A percentile compares a stretch with the other conserved stretches of the same genome.
These are phyloP conservation scores for Montipora capitata DNA, from an alignment of 92 coral and sea anemone species.

Conservation along the genomic window DNA sequence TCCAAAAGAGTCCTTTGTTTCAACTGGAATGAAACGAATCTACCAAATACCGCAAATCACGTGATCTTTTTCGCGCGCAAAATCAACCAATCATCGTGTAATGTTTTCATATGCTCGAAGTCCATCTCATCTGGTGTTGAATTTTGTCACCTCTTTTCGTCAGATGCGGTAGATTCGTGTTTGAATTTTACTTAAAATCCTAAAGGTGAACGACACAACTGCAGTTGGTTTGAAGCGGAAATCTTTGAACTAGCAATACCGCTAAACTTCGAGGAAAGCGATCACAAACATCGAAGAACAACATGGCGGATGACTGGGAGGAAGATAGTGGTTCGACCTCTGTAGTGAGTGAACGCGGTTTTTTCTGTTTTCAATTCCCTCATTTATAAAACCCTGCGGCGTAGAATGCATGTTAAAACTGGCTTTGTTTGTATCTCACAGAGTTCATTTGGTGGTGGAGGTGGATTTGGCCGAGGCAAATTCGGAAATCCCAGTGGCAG, in stretches of 20 bases:
- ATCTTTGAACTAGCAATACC: no score
- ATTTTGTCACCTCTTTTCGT: background rate
- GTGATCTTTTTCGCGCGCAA: slow-evolving; percentile 27
- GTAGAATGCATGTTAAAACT: background rate
- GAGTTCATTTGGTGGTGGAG: slow-evolving; percentile 54
- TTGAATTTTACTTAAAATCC: background rate
- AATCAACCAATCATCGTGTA: slow-evolving; percentile 23
- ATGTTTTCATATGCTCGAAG: background rate
- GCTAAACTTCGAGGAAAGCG: background rate
- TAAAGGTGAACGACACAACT: background rate
- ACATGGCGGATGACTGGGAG: slow-evolving; percentile 85
- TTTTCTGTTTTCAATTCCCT: background rate
- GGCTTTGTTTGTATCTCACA: background rate
- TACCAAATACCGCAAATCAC: background rate
- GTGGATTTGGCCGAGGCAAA: slow-evolving; percentile 78
- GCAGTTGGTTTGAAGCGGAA: background rate
- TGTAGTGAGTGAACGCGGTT: background rate
- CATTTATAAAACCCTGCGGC: no score
- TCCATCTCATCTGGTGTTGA: background rate
- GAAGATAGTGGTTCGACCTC: slow-evolving; percentile 60
- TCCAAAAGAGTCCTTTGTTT: no score
- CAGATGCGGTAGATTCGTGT: background rate
- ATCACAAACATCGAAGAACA: background rate
- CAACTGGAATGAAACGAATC: no score
- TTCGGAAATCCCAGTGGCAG: slow-evolving; percentile 29